Conservation (phyloP, 1,140 invertebrate species). For the Drosophila melanogaster region Release_6_plus_ISO1_MT NT_033779.5:2716001-2716500, state of each 20-base stretch:
- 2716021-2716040: constrained; percentile 61
- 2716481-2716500: constrained; percentile 59
- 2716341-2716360: constrained; percentile 80
- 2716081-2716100: constrained; percentile 25
- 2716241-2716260: background rate
- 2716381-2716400: constrained; percentile 13
- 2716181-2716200: constrained; percentile 42
- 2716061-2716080: background rate
- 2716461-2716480: constrained; percentile 83
- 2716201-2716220: constrained; percentile 38
- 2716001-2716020: constrained; percentile 76
- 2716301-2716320: constrained; percentile 76
- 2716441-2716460: constrained; percentile 82
- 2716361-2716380: constrained; percentile 69
- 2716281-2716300: constrained; percentile 68
- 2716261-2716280: background rate
- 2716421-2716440: constrained; percentile 82
- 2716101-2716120: constrained; percentile 81
- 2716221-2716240: constrained; percentile 41
- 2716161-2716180: constrained; percentile 12
- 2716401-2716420: constrained; percentile 55
- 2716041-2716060: background rate
- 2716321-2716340: constrained; percentile 32
- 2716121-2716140: constrained; percentile 83
- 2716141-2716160: constrained; percentile 66